Evolutionary conservation across 2,888 invertebrate genomes (phyloP).

Genomic region (Glaucopsyche alexis): DNA sequence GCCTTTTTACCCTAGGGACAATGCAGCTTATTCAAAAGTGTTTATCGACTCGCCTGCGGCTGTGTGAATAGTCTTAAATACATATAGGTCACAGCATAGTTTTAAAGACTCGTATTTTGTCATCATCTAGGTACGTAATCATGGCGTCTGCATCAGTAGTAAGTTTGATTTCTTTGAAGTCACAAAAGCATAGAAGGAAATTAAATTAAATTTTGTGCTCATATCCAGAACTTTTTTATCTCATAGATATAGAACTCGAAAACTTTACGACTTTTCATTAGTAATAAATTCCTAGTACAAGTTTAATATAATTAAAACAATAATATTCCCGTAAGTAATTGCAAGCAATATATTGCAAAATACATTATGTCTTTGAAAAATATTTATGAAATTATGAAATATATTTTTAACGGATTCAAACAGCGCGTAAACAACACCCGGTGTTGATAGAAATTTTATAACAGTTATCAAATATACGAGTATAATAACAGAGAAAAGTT

Average conservation of each 20-base stretch:
- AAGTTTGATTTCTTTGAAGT: neutral
- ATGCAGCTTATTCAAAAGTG: slow-evolving; percentile 3
- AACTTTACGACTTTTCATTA: neutral
- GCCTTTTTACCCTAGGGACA: neutral
- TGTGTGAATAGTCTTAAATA: neutral
- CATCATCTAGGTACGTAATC: no score
- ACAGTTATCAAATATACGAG: neutral
- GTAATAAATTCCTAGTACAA: no score
- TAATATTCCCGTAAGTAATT: neutral
- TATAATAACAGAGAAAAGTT: neutral
- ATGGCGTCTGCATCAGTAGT: no score
- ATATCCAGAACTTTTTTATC: neutral
- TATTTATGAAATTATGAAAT: neutral
- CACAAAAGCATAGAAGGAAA: neutral
- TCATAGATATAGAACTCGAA: neutral
- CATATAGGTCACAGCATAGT: neutral
- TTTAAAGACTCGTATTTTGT: neutral
- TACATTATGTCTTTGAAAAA: neutral
- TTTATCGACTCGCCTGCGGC: neutral
- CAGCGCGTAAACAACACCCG: neutral
- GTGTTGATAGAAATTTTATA: neutral
- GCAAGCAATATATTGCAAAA: neutral
- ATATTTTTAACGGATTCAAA: neutral
- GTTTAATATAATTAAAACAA: neutral
- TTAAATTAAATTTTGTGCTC: neutral